A percentile compares a stretch with the other conserved stretches of the same genome.
These are phyloP conservation scores for Sycophila texana DNA, from an alignment of 2,888 invertebrate species.

Conservation along the genomic window DNA sequence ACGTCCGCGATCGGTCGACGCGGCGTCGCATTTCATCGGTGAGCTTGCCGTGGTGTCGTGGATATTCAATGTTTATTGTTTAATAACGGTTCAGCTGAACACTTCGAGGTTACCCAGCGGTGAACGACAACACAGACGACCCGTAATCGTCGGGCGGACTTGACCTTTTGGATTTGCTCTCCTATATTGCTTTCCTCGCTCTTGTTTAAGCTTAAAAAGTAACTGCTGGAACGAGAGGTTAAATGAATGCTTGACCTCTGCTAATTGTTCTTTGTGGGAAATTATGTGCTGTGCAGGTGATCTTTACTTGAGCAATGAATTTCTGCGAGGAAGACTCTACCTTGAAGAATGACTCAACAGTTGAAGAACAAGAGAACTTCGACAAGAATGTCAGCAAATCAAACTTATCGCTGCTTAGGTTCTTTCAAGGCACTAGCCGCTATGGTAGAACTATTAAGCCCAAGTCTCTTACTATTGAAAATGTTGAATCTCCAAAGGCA, in stretches of 20 bases:
- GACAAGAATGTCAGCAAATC: constrained; percentile 18
- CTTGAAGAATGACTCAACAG: constrained; percentile 8
- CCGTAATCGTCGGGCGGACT: neutral
- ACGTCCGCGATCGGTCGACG: constrained; percentile 23
- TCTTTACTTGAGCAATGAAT: constrained; percentile 47
- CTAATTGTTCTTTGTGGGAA: neutral
- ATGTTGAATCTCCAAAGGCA: constrained; percentile 62
- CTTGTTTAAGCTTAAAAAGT: too few relatives aligned
- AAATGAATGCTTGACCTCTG: neutral
- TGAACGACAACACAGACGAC: neutral
- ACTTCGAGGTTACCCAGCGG: constrained; percentile 1
- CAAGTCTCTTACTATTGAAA: constrained; percentile 69
- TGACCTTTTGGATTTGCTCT: neutral
- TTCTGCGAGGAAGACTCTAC: constrained; percentile 4
- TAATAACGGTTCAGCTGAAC: neutral
- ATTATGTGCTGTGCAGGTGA: constrained; percentile 23
- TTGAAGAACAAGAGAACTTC: constrained; percentile 8
- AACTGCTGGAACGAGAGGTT: neutral
- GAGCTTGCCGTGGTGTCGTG: neutral
- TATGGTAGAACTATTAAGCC: constrained; percentile 80
- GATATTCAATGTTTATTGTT: neutral
- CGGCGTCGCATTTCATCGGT: neutral
- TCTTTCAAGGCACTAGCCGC: constrained; percentile 75
- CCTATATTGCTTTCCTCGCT: too few relatives aligned
- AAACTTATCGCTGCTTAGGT: constrained; percentile 11